A percentile compares a stretch with the other conserved stretches of the same genome.
These are phyloP conservation scores for Rhagophthalmus giganteus DNA, from an alignment of 2,888 invertebrate genomes.

Conservation along the genomic window DNA sequence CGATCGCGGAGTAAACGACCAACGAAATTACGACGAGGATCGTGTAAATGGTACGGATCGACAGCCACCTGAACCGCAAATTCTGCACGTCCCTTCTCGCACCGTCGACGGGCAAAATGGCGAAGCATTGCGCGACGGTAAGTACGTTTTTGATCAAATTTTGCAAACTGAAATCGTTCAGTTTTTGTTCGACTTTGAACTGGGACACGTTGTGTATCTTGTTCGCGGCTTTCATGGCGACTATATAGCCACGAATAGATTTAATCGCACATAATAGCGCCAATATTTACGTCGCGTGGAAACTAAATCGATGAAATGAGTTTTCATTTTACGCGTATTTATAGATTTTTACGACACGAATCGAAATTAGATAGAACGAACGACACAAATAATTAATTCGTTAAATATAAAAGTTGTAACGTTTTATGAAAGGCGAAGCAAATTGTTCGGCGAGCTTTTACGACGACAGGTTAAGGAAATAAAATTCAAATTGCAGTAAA, in stretches of 20 bases:
- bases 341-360: constrained; percentile 1
- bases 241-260: no score
- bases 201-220: constrained; percentile 4
- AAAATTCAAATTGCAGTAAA: constrained; percentile 40
- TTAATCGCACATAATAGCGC: no score
- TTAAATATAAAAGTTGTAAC: constrained; percentile 7
- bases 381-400: constrained; percentile 6
- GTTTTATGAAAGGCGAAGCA: constrained; percentile 27
- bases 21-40: not conserved
- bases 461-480: constrained; percentile 26
- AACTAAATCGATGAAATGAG: constrained; percentile 3
- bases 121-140: constrained; percentile 9
- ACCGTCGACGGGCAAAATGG: constrained; percentile 12
- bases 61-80: constrained; percentile 17
- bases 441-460: constrained; percentile 29
- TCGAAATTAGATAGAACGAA: not conserved
- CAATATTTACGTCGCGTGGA: no score
- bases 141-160: constrained; percentile 6
- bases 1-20: constrained; percentile 4
- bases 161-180: constrained; percentile 7
- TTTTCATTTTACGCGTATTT: not conserved
- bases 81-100: constrained; percentile 1
- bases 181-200: constrained; percentile 1
- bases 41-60: constrained; percentile 3
- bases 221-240: not conserved